These are phyloP conservation scores for Amphipoea lucens DNA, from an alignment of 2,888 invertebrate genomes.

Conservation along the genomic window DNA sequence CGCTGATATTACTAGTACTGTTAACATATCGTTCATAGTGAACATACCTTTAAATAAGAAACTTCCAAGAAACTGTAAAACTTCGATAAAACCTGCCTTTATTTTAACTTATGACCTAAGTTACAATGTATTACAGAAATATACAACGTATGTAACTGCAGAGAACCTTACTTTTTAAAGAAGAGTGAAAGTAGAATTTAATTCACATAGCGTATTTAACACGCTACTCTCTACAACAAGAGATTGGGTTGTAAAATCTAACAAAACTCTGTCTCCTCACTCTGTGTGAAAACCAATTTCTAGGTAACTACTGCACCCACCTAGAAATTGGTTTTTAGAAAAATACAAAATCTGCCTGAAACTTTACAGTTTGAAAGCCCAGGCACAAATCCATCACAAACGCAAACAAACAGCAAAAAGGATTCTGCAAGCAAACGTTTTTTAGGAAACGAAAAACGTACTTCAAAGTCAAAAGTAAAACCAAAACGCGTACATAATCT, in stretches of 20 bases:
- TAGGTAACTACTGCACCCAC: neutral
- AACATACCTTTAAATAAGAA: neutral
- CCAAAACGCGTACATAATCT: conserved; percentile 38
- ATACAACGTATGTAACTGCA: neutral
- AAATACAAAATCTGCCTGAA: neutral
- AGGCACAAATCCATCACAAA: neutral
- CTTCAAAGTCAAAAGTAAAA: conserved; percentile 53
- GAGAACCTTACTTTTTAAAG: neutral
- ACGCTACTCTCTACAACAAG: neutral
- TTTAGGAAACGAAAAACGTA: conserved; percentile 39
- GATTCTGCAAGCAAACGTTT: conserved; percentile 17
- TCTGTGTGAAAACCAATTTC: neutral
- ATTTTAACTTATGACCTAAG: neutral
- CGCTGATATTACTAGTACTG: neutral
- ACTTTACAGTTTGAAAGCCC: no score
- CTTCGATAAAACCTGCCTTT: neutral
- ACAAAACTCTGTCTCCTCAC: neutral
- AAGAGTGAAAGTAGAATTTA: no score
- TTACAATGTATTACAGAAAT: conserved; percentile 1
- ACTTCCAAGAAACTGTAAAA: neutral
- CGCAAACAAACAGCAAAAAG: conserved; percentile 8
- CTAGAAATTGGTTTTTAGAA: neutral
- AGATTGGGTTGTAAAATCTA: neutral
- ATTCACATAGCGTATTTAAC: neutral
- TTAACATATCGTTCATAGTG: neutral